Evolutionary conservation across 2,888 invertebrate genomes (phyloP).

Genomic region (Drosophila anomalata): DNA sequence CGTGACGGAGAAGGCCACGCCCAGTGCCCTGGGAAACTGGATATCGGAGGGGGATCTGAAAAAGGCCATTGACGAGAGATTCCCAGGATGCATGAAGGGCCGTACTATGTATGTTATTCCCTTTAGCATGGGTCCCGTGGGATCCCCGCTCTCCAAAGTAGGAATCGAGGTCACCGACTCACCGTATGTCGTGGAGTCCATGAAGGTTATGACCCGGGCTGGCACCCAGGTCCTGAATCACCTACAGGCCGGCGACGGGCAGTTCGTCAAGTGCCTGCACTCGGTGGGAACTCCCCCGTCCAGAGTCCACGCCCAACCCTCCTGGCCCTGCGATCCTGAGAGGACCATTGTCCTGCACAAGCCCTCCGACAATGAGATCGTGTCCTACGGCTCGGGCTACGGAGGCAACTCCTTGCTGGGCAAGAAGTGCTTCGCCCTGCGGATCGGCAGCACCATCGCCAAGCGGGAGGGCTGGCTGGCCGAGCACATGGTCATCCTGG

Average conservation of each 20-base stretch:
- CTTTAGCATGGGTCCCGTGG: slow-evolving; percentile 99
- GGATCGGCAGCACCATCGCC: slow-evolving; percentile 97
- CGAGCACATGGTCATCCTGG: slow-evolving; percentile 99
- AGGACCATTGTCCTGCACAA: slow-evolving; percentile 96
- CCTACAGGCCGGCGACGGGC: slow-evolving; percentile 85
- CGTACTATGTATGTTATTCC: slow-evolving; percentile 99
- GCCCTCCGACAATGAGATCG: slow-evolving; percentile 84
- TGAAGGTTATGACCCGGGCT: slow-evolving; percentile 98
- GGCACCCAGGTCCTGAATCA: slow-evolving; percentile 86
- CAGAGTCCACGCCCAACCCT: slow-evolving; percentile 86
- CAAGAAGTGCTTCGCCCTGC: slow-evolving; percentile 98
- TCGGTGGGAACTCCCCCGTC: slow-evolving; percentile 92
- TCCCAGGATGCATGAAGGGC: slow-evolving; percentile 94
- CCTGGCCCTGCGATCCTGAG: slow-evolving; percentile 99
- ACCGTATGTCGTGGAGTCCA: slow-evolving; percentile 97
- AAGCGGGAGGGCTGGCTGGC: slow-evolving; percentile 98
- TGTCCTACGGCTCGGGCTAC: slow-evolving; percentile 94
- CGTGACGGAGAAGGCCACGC: slow-evolving; percentile 89
- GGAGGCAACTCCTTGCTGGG: slow-evolving; percentile 98
- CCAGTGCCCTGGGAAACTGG: slow-evolving; percentile 96
- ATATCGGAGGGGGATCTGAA: slow-evolving; percentile 93
- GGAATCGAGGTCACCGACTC: slow-evolving; percentile 99
- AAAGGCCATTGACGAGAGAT: slow-evolving; percentile 91
- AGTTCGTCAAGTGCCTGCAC: slow-evolving; percentile 95
- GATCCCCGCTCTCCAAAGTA: slow-evolving; percentile 97